These are phyloP conservation scores for Nibea albiflora DNA, from an alignment of 2,113 vertebrate genomes.

Conservation along the genomic window DNA sequence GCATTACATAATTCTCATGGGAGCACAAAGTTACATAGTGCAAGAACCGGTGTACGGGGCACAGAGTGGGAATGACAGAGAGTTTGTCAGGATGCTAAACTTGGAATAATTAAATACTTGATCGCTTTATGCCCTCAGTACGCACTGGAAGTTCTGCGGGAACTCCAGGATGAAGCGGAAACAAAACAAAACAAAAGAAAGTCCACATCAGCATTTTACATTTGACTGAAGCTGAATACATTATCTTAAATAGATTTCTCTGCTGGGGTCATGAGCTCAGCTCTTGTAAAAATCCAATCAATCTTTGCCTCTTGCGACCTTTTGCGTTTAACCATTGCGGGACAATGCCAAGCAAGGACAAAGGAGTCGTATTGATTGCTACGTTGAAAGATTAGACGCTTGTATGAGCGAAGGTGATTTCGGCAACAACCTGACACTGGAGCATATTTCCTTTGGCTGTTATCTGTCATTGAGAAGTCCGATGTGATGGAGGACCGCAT, in stretches of 20 bases:
- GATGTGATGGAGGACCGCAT: slow-evolving; percentile 24
- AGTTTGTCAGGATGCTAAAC: neutral
- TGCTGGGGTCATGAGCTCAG: slow-evolving; percentile 10
- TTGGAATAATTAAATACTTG: neutral
- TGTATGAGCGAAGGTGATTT: neutral
- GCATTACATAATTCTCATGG: too few species aligned
- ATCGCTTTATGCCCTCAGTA: neutral
- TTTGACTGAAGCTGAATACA: slow-evolving; percentile 7
- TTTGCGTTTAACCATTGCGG: slow-evolving; percentile 11
- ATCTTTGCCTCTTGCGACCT: slow-evolving; percentile 39
- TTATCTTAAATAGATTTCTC: slow-evolving; percentile 39
- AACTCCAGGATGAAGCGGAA: neutral
- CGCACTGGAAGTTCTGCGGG: too few species aligned
- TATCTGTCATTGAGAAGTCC: slow-evolving; percentile 37
- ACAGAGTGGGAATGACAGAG: neutral
- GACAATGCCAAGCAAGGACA: slow-evolving; percentile 16
- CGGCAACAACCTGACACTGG: slow-evolving; percentile 1
- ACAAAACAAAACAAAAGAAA: too few species aligned
- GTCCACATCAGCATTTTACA: neutral
- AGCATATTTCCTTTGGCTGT: slow-evolving; percentile 27
- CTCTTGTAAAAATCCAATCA: slow-evolving; percentile 53
- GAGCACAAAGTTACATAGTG: too few species aligned
- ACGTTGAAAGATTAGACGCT: too few species aligned
- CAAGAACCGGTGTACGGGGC: too few species aligned
- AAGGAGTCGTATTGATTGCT: slow-evolving; percentile 16